Base-by-base conservation (phyloP, 2,797 vertebrate species). In the Calcarius lapponicus region DNA sequence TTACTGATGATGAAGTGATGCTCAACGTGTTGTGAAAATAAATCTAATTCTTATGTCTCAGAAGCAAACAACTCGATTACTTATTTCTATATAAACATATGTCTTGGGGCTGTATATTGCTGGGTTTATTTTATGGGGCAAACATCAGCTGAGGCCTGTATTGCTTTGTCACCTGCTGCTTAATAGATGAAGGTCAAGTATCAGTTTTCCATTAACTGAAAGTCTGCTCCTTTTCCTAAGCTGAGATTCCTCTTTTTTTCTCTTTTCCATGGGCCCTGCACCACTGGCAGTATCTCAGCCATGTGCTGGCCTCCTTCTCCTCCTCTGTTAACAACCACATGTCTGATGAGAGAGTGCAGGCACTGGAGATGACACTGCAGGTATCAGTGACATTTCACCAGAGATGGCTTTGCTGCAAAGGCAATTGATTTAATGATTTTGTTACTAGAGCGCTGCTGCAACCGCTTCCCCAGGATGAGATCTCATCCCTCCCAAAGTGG, bases 401-500 rank as follows among this genome's bases (percentile, higher is more conserved):
- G 64, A 70, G 36, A 60, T n/a, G 74, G 51, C 78, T 38, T 73
- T 82, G 74, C 80, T 90, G 88, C 57, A 86, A 93, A 91, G 64
- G 51, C 34, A 64, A 76, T 85, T 50, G 88, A 91, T 92, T 88
- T 92, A 94, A 90, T 7, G 66, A 80, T 92, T 90, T 95, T 5
- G 5, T 64, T 94, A 90, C 50, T 42, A n/a, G 62, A 79, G 51
- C 15, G 26, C 54, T 4, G 8, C 74, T 94, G 79, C 71, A 38
- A 45, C 80, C 42, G 13, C 50, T 81, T 90, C 80, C 42, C n/a
- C 54, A 19, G 47, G 69, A 71, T 83, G 80, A 83, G 82, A 80
- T 57, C 76, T 91, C 65, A 64, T 92, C 43, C 6, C 17, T 79
- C 48, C 74, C 64, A 10, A 87, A 81, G 56, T 40, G 80, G 34